A percentile compares a stretch with the other conserved stretches of the same genome.
Conservation (phyloP, 2,888 invertebrate species). For the Lasioglossum oenotherae region DNA sequence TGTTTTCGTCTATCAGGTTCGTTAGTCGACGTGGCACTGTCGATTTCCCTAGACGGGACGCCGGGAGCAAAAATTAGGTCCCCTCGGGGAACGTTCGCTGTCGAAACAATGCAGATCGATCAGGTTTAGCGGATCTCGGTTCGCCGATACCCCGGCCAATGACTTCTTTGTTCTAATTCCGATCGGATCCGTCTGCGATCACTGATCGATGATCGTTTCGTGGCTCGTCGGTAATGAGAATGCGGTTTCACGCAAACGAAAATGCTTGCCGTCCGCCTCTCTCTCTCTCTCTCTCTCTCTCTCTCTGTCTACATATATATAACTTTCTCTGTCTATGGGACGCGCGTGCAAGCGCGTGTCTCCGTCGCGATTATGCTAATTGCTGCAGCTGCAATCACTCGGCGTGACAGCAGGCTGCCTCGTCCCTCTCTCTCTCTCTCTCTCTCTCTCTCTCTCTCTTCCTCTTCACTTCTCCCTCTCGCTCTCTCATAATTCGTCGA, state of each 20-base stretch:
- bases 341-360: conserved; percentile 2
- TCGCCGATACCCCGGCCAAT: background rate
- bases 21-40: background rate
- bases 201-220: conserved; percentile 37
- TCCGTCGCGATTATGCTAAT: conserved; percentile 68
- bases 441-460: background rate
- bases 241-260: conserved; percentile 40
- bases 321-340: background rate
- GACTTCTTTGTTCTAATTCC: conserved; percentile 29
- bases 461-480: background rate
- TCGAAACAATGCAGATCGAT: background rate
- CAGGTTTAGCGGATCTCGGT: background rate
- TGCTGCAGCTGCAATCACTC: conserved; percentile 67
- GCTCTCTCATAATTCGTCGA: conserved; percentile 1
- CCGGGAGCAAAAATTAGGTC: conserved; percentile 1
- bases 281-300: background rate
- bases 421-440: background rate
- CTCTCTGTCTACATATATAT: background rate
- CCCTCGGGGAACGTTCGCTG: background rate
- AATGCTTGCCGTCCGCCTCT: background rate
- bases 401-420: conserved; percentile 47
- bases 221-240: conserved; percentile 28
- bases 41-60: background rate
- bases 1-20: background rate
- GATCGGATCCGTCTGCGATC: conserved; percentile 36